Base-by-base conservation (phyloP, 2,888 invertebrate genomes). In the Brachylomia viminalis region DNA sequence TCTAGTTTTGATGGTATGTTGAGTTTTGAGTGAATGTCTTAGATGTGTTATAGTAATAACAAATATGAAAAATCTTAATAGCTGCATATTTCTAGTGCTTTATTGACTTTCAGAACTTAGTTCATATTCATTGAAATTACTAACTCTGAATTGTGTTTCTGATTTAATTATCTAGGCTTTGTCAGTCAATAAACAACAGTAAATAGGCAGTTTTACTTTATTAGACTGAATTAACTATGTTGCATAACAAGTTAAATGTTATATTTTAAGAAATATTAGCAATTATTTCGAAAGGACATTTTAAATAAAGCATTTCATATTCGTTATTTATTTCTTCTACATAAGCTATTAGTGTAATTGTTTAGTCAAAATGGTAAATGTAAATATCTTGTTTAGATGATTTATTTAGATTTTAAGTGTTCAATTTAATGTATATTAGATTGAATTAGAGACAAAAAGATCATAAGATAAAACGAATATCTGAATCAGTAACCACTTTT, bases 311-410 rank as follows among this genome's bases (percentile, higher is more conserved):
- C 95, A 96, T 96, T 96, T 96, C 95, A 95, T 96, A 95, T 95
- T 95, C 94, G 95, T 96, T 96, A 96, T 96, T 96, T 96, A 96
- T 96, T 96, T 94, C 92, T 94, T 95, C 92, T 94, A 93, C 90
- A 92, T 95, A 94, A 95, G 94, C 93, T 92, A 93, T 94, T 95
- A 95, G 95, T 94, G 91, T 95, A 95, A 95, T 95, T 95, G 93
- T 95, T 95, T 95, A 95, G 95, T 95, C 95, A 94, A 94, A 95
- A 94, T 94, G 95, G 92, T 94, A 92, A 93, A 90, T 96, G 96
- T 96, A 96, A 95, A 96, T 96, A 96, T 93, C 94, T 95, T 94
- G 94, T 95, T 95, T 95, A 95, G 95, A 95, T 90, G 93, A 92
- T 95, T 95, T 95, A 95, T 96, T 95, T 95, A 96, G 95, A 92